Percentiles rank a stretch among this genome's conserved stretches.
Evolutionary conservation across 1,140 invertebrate species (phyloP).

Genomic region (Contarinia nasturtii): DNA sequence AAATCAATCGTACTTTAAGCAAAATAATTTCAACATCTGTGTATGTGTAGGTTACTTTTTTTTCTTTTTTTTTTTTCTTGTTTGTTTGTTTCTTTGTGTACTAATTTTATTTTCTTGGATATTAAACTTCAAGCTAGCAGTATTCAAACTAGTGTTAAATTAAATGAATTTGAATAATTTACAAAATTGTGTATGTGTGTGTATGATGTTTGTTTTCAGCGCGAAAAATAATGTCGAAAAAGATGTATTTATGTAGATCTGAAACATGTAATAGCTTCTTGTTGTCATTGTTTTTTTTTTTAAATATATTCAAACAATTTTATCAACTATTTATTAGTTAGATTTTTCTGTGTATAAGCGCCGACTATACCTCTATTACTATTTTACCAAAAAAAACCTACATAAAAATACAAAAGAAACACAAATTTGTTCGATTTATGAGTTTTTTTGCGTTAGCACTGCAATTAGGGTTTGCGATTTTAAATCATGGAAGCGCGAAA

Average conservation of each 20-base stretch:
- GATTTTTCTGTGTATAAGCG: no score
- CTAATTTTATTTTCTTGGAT: not conserved
- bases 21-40: not conserved
- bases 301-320: no score
- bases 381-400: no score
- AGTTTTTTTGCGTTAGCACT: constrained; percentile 19
- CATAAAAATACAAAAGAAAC: not conserved
- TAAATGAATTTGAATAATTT: not conserved
- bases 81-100: not conserved
- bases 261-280: no score
- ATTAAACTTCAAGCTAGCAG: not conserved
- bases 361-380: no score
- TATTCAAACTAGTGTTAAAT: not conserved
- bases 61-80: no score
- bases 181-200: not conserved
- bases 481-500: constrained; percentile 20
- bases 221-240: no score
- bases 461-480: constrained; percentile 21
- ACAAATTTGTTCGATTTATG: constrained; percentile 13
- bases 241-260: no score
- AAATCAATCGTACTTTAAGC: no score
- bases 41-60: not conserved
- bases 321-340: no score
- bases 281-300: no score
- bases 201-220: no score